Conservation (phyloP, 2,888 invertebrate species). For the Folsomia candida region DNA sequence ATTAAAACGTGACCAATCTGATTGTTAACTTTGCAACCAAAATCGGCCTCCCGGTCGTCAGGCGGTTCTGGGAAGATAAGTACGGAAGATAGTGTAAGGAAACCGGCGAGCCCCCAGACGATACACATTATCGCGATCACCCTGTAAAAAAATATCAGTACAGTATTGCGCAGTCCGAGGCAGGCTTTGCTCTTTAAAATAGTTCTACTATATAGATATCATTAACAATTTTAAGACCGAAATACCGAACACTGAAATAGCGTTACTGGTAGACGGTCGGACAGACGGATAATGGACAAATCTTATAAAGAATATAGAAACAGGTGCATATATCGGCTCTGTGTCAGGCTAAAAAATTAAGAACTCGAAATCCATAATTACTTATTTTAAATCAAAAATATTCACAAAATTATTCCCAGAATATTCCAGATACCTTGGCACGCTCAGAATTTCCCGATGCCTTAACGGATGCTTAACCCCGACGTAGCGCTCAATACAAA, state of each 20-base stretch:
- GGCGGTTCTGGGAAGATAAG: conserved; percentile 27
- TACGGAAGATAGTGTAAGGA: conserved; percentile 13
- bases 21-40: conserved; percentile 32
- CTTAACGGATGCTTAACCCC: conserved; percentile 36
- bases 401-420: not conserved
- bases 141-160: no score
- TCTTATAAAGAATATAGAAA: no score
- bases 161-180: no score
- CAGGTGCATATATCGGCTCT: no score
- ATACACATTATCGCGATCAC: conserved; percentile 21
- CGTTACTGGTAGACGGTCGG: no score
- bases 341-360: not conserved
- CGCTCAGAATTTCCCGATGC: conserved; percentile 27
- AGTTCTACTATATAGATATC: no score
- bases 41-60: conserved; percentile 9
- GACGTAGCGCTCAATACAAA: conserved; percentile 44
- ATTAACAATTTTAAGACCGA: no score
- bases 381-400: not conserved
- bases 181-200: no score
- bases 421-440: not conserved
- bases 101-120: conserved; percentile 32
- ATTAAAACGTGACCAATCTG: conserved; percentile 36
- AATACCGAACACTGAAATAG: no score
- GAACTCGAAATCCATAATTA: not conserved
- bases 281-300: no score